Evolutionary conservation across 1,140 invertebrate genomes (phyloP), one percentile per base, ranked within the genome.

Genomic region (Thaumetopoea pityocampa): DNA sequence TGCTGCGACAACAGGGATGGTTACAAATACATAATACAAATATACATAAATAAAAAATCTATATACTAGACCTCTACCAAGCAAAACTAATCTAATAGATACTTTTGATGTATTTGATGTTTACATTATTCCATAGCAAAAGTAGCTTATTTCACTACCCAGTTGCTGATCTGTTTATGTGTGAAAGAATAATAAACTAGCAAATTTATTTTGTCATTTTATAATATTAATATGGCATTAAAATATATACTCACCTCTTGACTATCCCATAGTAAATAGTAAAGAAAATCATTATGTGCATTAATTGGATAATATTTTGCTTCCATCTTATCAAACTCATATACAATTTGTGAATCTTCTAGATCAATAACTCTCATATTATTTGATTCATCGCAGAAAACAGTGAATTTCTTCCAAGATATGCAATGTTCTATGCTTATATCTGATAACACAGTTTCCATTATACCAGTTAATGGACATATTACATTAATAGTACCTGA

Each of bases 291-390:
- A 32, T 71, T 58, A 27, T 66, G 22, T 10, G 42, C 33, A n/a
- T 36, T 41, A 10, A 80, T 33, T 28, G 76, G 79, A 36, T 55
- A 60, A 48, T 64, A 80, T 15, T 65, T 50, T 7, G 15, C 36
- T 4, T 41, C 47, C 35, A 27, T 46, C 14, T 49, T 55, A 26
- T 58, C 50, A 59, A 79, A 77, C 30, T 64, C 40, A 64, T 41
- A 61, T 9, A 57, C 19, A 18, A 67, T 50, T 26, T 60, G 37
- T 18, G 59, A 60, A 14, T 61, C 46, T 52, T 59, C 58, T 4
- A 65, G 18, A 49, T 76, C 55, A 11, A 77, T 36, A 27, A 73
- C 32, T 62, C 68, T 79, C 67, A 83, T 79, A 46, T 67, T 57
- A 10, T n/a, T n/a, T n/a, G 4, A 35, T 28, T 62, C 29, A 38